Percentiles rank a stretch among this genome's conserved stretches.
Conservation (phyloP, 2,113 vertebrate species). For the Aix galericulata region DNA sequence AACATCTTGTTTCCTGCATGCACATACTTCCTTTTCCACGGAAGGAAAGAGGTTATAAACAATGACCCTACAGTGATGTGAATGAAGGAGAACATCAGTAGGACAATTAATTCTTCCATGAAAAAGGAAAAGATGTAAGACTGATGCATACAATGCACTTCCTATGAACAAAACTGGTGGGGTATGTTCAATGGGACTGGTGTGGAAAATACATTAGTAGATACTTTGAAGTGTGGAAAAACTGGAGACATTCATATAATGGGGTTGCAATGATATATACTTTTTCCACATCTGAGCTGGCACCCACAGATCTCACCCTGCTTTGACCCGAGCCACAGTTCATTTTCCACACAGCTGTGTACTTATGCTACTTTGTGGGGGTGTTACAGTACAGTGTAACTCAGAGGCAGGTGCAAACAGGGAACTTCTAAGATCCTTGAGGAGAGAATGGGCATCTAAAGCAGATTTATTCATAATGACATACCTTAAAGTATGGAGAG, state of each 20-base stretch:
- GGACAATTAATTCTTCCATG: neutral
- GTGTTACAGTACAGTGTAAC: neutral
- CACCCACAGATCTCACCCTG: neutral
- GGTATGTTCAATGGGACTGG: neutral
- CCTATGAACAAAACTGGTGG: neutral
- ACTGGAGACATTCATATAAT: neutral
- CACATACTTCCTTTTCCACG: constrained; percentile 7
- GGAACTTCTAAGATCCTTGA: fast-evolving
- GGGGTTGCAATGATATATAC: fast-evolving
- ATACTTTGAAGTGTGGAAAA: neutral
- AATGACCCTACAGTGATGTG: neutral
- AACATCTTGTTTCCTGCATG: neutral
- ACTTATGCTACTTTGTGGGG: neutral
- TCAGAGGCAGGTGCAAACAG: neutral
- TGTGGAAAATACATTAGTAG: neutral
- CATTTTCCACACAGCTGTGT: neutral
- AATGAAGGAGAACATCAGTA: neutral
- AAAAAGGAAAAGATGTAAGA: neutral
- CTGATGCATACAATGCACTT: neutral
- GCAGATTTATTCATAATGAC: neutral
- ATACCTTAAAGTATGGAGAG: neutral
- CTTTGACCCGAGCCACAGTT: neutral
- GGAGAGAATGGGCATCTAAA: neutral
- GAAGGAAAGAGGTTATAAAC: neutral
- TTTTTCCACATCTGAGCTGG: neutral